phyloP scores from a whole-genome alignment of 1,140 invertebrate species.

The Diabrotica virgifera region DNA sequence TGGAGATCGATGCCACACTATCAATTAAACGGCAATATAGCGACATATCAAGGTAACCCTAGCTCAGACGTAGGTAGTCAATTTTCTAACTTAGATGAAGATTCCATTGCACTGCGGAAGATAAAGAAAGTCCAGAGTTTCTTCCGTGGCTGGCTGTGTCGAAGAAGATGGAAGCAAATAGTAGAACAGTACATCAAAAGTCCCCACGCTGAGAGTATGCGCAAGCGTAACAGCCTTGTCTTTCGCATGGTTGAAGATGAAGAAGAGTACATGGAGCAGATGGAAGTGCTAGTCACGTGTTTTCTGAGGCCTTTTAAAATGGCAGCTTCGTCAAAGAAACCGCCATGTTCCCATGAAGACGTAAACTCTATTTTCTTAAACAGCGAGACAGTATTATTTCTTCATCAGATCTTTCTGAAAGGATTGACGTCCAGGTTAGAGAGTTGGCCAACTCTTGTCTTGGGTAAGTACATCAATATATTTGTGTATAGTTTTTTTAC shows the following conservation, averaged over 20 bases:
- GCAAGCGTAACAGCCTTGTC: slow-evolving; percentile 89
- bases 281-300: slow-evolving; percentile 89
- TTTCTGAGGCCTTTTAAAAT: slow-evolving; percentile 91
- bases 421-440: slow-evolving; percentile 90
- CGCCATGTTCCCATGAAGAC: slow-evolving; percentile 90
- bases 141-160: slow-evolving; percentile 90
- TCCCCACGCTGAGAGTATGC: slow-evolving; percentile 91
- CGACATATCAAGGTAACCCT: slow-evolving; percentile 33
- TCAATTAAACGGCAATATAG: slow-evolving; percentile 36
- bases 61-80: slow-evolving; percentile 29
- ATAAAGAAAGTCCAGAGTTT: slow-evolving; percentile 96
- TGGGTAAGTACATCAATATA: slow-evolving; percentile 56
- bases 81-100: slow-evolving; percentile 32
- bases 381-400: slow-evolving; percentile 89
- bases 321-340: slow-evolving; percentile 91
- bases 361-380: slow-evolving; percentile 95
- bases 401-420: slow-evolving; percentile 94
- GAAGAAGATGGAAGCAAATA: slow-evolving; percentile 93
- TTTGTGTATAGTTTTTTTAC: too few species aligned
- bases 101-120: slow-evolving; percentile 67
- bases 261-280: slow-evolving; percentile 88
- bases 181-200: slow-evolving; percentile 94
- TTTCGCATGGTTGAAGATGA: slow-evolving; percentile 91
- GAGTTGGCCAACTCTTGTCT: slow-evolving; percentile 86
- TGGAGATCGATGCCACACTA: slow-evolving; percentile 54